Evolutionary conservation across 2,113 vertebrate genomes (phyloP).

Genomic region (Paracyprichromis sp.): DNA sequence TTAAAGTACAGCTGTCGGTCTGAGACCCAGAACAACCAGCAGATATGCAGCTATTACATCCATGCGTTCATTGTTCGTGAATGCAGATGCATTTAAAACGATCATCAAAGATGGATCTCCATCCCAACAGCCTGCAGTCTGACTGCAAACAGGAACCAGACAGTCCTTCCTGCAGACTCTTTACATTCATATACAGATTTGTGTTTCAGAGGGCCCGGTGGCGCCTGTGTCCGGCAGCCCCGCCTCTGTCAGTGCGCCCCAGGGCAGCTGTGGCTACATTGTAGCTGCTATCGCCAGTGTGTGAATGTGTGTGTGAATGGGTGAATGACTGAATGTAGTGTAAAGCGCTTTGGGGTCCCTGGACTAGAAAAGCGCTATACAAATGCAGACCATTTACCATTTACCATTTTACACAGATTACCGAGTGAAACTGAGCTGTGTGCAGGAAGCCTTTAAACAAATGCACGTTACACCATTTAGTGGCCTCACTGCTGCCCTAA

Average conservation of each 20-base stretch:
- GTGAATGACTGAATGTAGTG: too few relatives aligned
- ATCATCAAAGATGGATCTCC: not conserved
- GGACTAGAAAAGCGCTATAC: too few relatives aligned
- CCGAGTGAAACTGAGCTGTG: not conserved
- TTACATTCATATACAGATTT: not conserved
- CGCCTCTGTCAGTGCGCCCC: too few relatives aligned
- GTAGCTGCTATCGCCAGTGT: too few relatives aligned
- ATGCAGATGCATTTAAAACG: not conserved
- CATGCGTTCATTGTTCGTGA: accelerated
- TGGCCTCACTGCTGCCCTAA: not conserved
- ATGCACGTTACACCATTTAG: not conserved
- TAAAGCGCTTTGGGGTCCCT: too few relatives aligned
- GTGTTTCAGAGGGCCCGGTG: not conserved
- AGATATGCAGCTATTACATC: not conserved
- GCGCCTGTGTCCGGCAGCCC: too few relatives aligned
- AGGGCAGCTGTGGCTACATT: too few relatives aligned
- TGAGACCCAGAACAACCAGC: not conserved
- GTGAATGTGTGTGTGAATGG: too few relatives aligned
- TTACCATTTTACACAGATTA: not conserved
- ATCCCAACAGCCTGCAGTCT: not conserved
- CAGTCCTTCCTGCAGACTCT: not conserved
- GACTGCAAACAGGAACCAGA: not conserved
- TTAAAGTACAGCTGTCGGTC: not conserved
- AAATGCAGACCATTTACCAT: too few relatives aligned
- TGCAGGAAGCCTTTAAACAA: not conserved